Evolutionary conservation across 2,797 vertebrate species (phyloP).

Genomic region (Esox lucius): DNA sequence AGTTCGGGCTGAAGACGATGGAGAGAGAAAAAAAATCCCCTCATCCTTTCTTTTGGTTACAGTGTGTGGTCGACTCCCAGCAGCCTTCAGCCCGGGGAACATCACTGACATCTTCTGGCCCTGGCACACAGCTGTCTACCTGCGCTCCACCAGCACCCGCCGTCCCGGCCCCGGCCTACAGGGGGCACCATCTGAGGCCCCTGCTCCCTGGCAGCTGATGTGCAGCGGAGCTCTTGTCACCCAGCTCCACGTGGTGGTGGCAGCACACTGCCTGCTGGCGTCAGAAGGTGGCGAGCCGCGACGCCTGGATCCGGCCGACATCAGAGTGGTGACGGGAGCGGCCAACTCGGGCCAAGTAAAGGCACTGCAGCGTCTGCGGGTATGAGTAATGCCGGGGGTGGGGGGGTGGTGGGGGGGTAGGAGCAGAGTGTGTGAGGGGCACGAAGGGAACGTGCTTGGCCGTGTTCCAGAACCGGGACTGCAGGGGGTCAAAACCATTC

Average conservation of each 20-base stretch:
- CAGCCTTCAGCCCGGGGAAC: slow-evolving; percentile 65
- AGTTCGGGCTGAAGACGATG: too few relatives aligned
- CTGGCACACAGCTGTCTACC: slow-evolving; percentile 88
- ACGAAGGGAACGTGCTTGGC: too few relatives aligned
- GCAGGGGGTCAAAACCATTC: too few relatives aligned
- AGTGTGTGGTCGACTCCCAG: slow-evolving; percentile 87
- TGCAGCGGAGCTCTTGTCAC: slow-evolving; percentile 89
- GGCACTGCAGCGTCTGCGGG: slow-evolving; percentile 80
- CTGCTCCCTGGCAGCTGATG: slow-evolving; percentile 80
- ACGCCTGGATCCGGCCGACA: slow-evolving; percentile 74
- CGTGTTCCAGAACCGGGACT: too few relatives aligned
- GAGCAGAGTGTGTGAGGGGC: neutral
- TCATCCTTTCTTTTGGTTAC: slow-evolving; percentile 31
- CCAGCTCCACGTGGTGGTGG: slow-evolving; percentile 82
- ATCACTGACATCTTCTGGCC: slow-evolving; percentile 79
- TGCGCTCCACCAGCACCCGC: slow-evolving; percentile 64
- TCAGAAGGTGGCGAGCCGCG: slow-evolving; percentile 75
- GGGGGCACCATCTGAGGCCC: slow-evolving; percentile 52
- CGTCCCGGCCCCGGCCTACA: slow-evolving; percentile 36
- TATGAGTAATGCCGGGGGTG: slow-evolving; percentile 55
- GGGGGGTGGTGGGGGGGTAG: neutral
- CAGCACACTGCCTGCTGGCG: slow-evolving; percentile 82
- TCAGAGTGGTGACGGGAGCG: slow-evolving; percentile 83
- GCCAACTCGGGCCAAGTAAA: slow-evolving; percentile 75
- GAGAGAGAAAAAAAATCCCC: too few relatives aligned